Evolutionary conservation across 2,113 vertebrate species (phyloP).

Genomic region (Eulemur rufifrons): DNA sequence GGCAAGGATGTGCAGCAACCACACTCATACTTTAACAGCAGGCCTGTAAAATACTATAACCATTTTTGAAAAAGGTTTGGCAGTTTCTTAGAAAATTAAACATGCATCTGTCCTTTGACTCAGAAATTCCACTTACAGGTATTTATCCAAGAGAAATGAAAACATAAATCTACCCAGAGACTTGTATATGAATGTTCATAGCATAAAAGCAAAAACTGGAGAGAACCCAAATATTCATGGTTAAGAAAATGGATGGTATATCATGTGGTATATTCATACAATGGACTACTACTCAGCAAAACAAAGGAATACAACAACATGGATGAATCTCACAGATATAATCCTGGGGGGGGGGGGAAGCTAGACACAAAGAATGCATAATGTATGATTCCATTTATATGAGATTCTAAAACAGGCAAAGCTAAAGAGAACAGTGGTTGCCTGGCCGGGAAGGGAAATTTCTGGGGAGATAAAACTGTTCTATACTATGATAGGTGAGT

Average conservation of each 20-base stretch:
- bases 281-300: background rate
- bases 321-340: background rate
- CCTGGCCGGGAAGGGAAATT: background rate
- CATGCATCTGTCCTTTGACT: background rate
- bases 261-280: background rate
- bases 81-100: background rate
- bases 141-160: slow-evolving; percentile 31
- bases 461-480: background rate
- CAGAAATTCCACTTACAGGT: background rate
- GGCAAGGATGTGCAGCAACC: background rate
- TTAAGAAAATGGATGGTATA: background rate
- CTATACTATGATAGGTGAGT: background rate
- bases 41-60: background rate
- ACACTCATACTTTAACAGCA: background rate
- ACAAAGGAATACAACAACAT: background rate
- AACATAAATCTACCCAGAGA: background rate
- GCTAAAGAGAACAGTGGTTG: background rate
- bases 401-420: slow-evolving; percentile 1
- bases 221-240: background rate
- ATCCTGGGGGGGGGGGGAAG: background rate
- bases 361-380: background rate
- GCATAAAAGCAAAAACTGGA: slow-evolving; percentile 12
- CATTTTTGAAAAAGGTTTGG: background rate
- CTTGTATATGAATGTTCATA: background rate
- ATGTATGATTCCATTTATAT: background rate